These are phyloP conservation scores for Aquatica leii DNA, from an alignment of 2,888 invertebrate species.

Conservation along the genomic window DNA sequence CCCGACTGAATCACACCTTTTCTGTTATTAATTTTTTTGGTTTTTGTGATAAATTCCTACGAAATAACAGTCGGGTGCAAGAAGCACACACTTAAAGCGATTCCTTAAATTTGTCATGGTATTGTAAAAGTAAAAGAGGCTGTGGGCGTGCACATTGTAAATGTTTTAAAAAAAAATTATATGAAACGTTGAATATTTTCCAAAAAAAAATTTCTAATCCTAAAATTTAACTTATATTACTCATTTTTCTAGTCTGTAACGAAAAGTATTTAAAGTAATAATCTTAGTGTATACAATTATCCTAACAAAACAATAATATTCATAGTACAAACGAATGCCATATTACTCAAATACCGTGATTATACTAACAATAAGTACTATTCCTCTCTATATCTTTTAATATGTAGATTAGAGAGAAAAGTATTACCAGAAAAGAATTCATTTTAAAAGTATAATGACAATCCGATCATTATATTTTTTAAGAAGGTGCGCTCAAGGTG, in stretches of 20 bases:
- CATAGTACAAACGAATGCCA: conserved; percentile 47
- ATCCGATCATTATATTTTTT: conserved; percentile 27
- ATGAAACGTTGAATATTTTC: conserved; percentile 22
- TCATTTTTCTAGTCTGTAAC: conserved; percentile 26
- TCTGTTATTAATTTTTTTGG: neutral
- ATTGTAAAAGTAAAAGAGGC: conserved; percentile 27
- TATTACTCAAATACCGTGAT: conserved; percentile 33
- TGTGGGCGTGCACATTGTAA: conserved; percentile 27
- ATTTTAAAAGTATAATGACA: conserved; percentile 11
- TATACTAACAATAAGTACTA: conserved; percentile 33
- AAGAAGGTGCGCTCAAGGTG: conserved; percentile 9
- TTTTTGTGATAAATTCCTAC: neutral
- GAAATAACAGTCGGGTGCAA: neutral
- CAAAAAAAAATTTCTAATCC: conserved; percentile 19
- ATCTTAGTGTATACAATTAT: conserved; percentile 12
- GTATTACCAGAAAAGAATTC: conserved; percentile 13
- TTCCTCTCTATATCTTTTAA: conserved; percentile 24
- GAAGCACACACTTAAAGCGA: neutral
- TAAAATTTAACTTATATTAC: conserved; percentile 9
- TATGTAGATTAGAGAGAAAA: conserved; percentile 24
- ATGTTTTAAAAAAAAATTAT: conserved; percentile 19
- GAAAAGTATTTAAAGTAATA: conserved; percentile 8
- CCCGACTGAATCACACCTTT: too few species aligned
- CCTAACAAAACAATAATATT: conserved; percentile 43
- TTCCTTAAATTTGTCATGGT: conserved; percentile 1